Evolutionary conservation across 2,888 invertebrate species (phyloP), one percentile per base, ranked within the genome.

Genomic region (Cristatella mucedo): DNA sequence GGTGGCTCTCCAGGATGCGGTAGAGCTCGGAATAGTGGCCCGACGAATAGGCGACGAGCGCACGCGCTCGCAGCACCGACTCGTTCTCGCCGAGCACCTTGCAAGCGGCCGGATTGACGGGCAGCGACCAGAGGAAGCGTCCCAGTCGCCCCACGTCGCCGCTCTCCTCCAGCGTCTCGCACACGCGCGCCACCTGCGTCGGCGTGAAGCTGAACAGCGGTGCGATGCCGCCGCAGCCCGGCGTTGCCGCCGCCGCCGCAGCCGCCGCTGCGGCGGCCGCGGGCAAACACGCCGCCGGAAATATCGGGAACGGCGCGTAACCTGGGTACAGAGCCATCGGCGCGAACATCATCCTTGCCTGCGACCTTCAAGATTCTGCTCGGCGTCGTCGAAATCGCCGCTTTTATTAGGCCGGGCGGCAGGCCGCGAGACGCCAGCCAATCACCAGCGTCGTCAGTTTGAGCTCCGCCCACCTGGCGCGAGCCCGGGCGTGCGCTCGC

Each of bases 1-100:
- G 82, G 69, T 85, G 80, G 64, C 78, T 76, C 68, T 87, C 86
- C 49, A 87, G 71, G 58, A 89, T 84, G 55, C 78, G 74, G 71
- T 89, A 86, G 53, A 86, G 72, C 67, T 85, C 85, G 52, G 82
- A 74, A 69, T 80, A 86, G 67, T 84, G 81, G 48, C 83, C 82
- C 55, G 80, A 82, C 65, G 86, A 85, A 68, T 82, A 89, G 49
- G 82, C 80, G 41, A 89, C 84, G 54, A 87, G 77, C 21, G 84
- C 82, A 46, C 83, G 70, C 15, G 85, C 84, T 44, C 85, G 67
- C 21, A 87, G 72, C 43, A 85, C 81, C n/a, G 82, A 79, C 66
- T 85, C 84, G 67, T 78, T 80, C 61, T 81, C 80, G 67, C 82
- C 79, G 42, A 84, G 70, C 60, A 82, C 82, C 36, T 62, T 62